Evolutionary conservation across 2,797 vertebrate species (phyloP).

Genomic region (Microhierax caerulescens): DNA sequence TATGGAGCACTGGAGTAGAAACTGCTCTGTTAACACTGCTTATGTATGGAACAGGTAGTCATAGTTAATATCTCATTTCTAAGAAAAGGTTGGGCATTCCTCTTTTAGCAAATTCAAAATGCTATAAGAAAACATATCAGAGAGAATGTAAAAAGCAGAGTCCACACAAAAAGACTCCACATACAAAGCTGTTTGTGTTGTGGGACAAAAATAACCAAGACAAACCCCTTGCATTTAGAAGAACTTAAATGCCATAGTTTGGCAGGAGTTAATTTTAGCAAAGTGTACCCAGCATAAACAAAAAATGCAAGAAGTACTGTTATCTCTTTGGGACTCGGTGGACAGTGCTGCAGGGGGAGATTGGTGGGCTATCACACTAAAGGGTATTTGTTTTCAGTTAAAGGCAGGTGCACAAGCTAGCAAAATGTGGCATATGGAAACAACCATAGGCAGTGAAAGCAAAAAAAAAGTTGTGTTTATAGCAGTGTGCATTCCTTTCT

Average conservation of each 20-base stretch:
- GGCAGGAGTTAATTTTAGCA: not conserved
- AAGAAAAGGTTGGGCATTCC: not conserved
- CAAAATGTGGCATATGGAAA: not conserved
- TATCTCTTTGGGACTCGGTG: not conserved
- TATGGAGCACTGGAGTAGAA: not conserved
- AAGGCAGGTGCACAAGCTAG: not conserved
- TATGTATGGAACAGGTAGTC: not conserved
- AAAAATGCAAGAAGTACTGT: not conserved
- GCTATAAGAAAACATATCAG: not conserved
- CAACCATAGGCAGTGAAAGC: not conserved
- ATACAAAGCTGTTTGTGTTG: not conserved
- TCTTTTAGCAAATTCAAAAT: not conserved
- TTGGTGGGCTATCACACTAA: not conserved
- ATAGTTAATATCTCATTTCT: not conserved
- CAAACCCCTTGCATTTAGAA: not conserved
- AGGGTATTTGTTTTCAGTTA: not conserved
- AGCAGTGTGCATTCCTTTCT: not conserved
- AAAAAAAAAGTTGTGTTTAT: not conserved
- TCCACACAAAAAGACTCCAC: not conserved
- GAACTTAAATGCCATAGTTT: not conserved
- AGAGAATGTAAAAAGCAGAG: not conserved
- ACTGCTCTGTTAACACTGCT: not conserved
- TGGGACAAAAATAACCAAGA: not conserved
- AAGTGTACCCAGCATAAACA: not conserved
- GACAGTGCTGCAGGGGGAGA: slow-evolving; percentile 3